Evolutionary conservation across 1,140 invertebrate genomes (phyloP).

Genomic region (Laupala kohalensis): DNA sequence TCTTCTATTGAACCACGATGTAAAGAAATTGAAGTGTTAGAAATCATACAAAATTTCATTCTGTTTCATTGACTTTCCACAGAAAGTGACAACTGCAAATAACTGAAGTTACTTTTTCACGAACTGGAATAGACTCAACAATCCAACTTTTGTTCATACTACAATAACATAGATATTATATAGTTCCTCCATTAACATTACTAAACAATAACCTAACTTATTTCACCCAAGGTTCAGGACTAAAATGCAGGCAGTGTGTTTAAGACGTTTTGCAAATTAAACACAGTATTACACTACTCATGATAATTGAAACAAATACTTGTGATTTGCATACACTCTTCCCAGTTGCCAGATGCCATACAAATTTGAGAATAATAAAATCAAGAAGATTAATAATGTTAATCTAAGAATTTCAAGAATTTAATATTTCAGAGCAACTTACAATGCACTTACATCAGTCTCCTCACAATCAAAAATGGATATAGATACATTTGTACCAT

Average conservation of each 20-base stretch:
- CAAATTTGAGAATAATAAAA: neutral
- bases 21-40: too few relatives aligned
- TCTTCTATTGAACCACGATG: too few relatives aligned
- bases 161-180: too few relatives aligned
- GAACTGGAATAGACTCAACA: too few relatives aligned
- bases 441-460: neutral
- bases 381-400: neutral
- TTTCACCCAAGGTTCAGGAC: neutral
- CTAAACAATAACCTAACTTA: too few relatives aligned
- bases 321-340: neutral
- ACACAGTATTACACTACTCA: neutral
- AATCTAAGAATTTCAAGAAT: neutral
- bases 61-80: too few relatives aligned
- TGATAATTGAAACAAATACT: neutral
- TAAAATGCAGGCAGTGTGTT: neutral
- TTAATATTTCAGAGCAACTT: neutral
- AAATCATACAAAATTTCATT: too few relatives aligned
- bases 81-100: too few relatives aligned
- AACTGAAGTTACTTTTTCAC: too few relatives aligned
- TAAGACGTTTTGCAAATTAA: neutral
- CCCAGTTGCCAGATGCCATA: constrained; percentile 1
- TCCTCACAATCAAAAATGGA: neutral
- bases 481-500: neutral
- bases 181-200: too few relatives aligned
- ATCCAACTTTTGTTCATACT: neutral